Base-by-base conservation (phyloP, 2,888 invertebrate species). In the Pristionchus japonicus region DNA sequence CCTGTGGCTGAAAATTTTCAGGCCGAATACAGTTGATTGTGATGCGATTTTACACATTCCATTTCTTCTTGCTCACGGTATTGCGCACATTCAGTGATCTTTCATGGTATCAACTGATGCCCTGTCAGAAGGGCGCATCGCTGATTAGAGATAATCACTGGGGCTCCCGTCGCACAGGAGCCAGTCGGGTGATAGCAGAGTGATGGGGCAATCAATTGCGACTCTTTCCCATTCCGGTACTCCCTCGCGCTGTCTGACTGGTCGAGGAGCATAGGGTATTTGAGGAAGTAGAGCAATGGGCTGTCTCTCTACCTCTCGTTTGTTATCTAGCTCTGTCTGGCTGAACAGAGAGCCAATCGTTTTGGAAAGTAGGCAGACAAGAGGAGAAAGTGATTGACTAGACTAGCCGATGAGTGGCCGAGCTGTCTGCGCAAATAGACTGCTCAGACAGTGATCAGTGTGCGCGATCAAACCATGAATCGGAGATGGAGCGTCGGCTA, bases 151-250 rank as follows among this genome's bases (percentile, higher is more conserved):
- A 6, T 15, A 34, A 9, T n/a, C n/a, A n/a, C n/a, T n/a, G n/a
- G n/a, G 67, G 67, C 34, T 67, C 67, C 67, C 67, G 67, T 67
- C 67, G 67, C 31, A 67, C 67, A 67, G 67, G 67, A 67, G 67
- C 67, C 67, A 67, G 34, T 6, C 31, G 31, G 67, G 67, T 67
- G 67, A 67, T 67, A 34, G 11, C 7, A 67, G 34, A 67, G 15
- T 67, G 17, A 15, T 3, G 4, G 77, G 43, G 31, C n/a, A n/a
- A n/a, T n/a, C n/a, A n/a, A n/a, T n/a, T n/a, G n/a, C n/a, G n/a
- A n/a, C n/a, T n/a, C n/a, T n/a, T n/a, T n/a, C n/a, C n/a, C n/a
- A n/a, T n/a, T n/a, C n/a, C n/a, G n/a, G n/a, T n/a, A n/a, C n/a
- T n/a, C n/a, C n/a, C n/a, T n/a, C n/a, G n/a, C n/a, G n/a, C n/a